These are phyloP conservation scores for Himalopsyche japonica DNA, from an alignment of 2,888 invertebrate species.

Conservation along the genomic window DNA sequence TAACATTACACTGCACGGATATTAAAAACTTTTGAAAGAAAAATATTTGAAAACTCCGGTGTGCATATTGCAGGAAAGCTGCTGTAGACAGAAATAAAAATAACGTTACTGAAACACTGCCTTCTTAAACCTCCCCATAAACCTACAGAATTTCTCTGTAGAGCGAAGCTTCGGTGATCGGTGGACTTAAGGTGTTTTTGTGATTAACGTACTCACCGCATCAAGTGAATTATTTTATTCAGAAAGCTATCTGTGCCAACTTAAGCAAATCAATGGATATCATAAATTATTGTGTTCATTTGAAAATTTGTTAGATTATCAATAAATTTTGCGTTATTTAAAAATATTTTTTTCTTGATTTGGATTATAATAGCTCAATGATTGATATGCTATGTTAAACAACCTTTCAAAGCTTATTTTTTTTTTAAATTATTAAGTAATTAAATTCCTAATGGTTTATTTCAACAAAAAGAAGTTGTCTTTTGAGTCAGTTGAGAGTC, in stretches of 20 bases:
- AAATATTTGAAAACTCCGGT: not conserved
- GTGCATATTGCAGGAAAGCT: not conserved
- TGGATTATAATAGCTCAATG: too few relatives aligned
- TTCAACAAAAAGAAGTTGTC: too few relatives aligned
- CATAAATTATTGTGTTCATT: not conserved
- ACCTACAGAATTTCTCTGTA: not conserved
- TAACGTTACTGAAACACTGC: not conserved
- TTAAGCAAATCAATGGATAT: not conserved
- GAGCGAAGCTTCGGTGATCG: not conserved
- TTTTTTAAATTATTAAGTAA: too few relatives aligned
- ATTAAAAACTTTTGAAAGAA: not conserved
- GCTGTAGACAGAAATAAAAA: not conserved
- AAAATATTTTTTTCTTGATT: not conserved
- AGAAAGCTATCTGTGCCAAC: not conserved
- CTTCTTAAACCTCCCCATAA: not conserved
- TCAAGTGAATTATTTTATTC: not conserved
- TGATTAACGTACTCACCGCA: not conserved
- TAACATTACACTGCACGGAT: too few relatives aligned
- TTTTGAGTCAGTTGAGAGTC: too few relatives aligned
- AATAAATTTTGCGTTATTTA: not conserved
- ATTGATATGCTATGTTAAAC: too few relatives aligned
- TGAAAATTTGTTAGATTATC: not conserved
- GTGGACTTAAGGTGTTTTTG: not conserved
- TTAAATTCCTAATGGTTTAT: too few relatives aligned
- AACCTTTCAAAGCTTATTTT: too few relatives aligned